Base-by-base conservation (phyloP, 2,888 invertebrate genomes). In the Eristalis pertinax region DNA sequence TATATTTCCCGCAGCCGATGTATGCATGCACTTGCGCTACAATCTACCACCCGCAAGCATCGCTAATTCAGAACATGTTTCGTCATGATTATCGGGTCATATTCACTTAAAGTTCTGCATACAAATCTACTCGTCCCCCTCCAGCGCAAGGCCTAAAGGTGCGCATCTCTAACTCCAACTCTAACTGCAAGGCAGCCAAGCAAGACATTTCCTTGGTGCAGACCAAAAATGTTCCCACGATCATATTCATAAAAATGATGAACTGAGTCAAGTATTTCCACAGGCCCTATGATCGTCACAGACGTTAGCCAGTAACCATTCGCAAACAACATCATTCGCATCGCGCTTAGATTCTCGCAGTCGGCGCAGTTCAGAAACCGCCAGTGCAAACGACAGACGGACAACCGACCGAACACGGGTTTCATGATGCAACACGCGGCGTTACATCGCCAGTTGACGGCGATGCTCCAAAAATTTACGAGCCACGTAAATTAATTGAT, bases 341-440 rank as follows among this genome's bases (percentile, higher is more conserved):
- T 64, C 43, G 43, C 41, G 41, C 43, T 70, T 24, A 32, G 41
- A 19, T 32, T 24, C 22, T 24, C 43, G 50, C 62, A 32, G 13
- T 19, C 43, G 13, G 26, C 11, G 4, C n/a, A 13, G 56, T 15
- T 56, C 58, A 26, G 38, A 22, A 35, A 60, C 60, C 32, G 26
- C 22, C 50, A 68, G 63, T 26, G 41, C 22, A 13, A 73, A 74
- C 79, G 64, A 58, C 29, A 19, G 5, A 73, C 70, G 19, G 41
- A 85, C 78, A 82, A 67, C 41, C 63, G 69, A 22, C 70, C 15
- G n/a, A 87, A 83, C 87, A 87, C 72, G 83, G 50, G 5, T 69
- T 87, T 80, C 83, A 84, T 80, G 87, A 84, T 80, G 76, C 67
- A 80, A 65, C 87, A 87, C 83, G 79, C 58, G 87, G 84, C 79